Evolutionary conservation across 2,113 vertebrate species (phyloP).

Genomic region (Entomyzon cyanotis): DNA sequence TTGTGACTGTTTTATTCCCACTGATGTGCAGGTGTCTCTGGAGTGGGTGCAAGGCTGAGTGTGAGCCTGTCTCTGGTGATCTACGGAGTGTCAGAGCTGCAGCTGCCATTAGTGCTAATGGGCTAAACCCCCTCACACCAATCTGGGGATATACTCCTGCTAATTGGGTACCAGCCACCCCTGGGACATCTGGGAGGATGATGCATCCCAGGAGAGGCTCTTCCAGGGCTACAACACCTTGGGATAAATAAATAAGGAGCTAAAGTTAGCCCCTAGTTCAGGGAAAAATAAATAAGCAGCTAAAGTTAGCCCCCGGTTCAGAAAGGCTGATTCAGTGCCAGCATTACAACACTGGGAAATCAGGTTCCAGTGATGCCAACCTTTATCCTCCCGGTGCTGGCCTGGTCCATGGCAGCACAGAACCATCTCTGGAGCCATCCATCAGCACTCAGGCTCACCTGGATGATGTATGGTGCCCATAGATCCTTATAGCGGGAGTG

Average conservation of each 20-base stretch:
- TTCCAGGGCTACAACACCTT: neutral
- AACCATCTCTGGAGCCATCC: constrained; percentile 70
- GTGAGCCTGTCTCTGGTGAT: neutral
- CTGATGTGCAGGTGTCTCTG: neutral
- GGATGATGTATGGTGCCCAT: constrained; percentile 77
- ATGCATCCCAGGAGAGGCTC: neutral
- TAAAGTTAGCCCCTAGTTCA: neutral
- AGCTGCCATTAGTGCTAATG: neutral
- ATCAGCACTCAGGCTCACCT: constrained; percentile 59
- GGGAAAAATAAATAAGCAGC: neutral
- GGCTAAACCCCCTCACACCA: neutral
- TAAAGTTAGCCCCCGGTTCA: neutral
- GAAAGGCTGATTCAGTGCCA: constrained; percentile 26
- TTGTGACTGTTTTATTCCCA: neutral
- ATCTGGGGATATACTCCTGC: neutral
- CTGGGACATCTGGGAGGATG: neutral
- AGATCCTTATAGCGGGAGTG: constrained; percentile 69
- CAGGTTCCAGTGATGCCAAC: neutral
- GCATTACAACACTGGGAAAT: neutral
- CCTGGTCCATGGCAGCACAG: constrained; percentile 22
- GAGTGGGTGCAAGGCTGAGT: neutral
- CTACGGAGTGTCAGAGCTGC: neutral
- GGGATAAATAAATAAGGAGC: constrained; percentile 12
- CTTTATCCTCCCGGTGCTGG: constrained; percentile 50
- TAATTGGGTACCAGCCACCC: neutral